Evolutionary conservation across 2,113 vertebrate genomes (phyloP).

Genomic region (Tetraodon nigroviridis): DNA sequence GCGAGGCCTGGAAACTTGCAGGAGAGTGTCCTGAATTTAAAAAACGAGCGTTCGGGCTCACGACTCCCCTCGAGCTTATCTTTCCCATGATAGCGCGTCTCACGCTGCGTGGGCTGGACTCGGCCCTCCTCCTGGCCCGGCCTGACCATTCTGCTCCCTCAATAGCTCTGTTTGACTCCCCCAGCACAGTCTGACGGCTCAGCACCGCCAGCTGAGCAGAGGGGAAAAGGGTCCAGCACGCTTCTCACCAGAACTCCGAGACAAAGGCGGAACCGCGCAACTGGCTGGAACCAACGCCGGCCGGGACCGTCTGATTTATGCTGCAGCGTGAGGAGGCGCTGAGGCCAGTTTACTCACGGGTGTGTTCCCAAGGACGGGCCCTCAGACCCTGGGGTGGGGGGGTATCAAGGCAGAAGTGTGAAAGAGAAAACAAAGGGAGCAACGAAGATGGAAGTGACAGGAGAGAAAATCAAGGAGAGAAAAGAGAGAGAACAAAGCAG

Average conservation of each 20-base stretch:
- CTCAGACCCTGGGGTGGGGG: constrained; percentile 23
- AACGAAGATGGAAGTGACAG: constrained; percentile 14
- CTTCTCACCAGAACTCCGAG: constrained; percentile 16
- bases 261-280: constrained; percentile 22
- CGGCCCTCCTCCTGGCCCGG: constrained; percentile 46
- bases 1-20: too few species aligned
- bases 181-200: constrained; percentile 29
- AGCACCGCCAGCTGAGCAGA: constrained; percentile 13
- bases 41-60: constrained; percentile 2
- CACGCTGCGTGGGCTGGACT: constrained; percentile 61
- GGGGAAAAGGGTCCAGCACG: constrained; percentile 14
- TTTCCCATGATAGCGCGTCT: constrained; percentile 53
- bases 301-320: constrained; percentile 42
- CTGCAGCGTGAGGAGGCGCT: constrained; percentile 23
- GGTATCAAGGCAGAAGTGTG: constrained; percentile 12
- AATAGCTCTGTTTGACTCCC: constrained; percentile 61
- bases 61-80: constrained; percentile 43
- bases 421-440: constrained; percentile 9
- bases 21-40: too few species aligned
- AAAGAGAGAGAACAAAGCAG: background rate
- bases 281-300: constrained; percentile 23
- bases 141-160: constrained; percentile 48
- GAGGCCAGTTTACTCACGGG: constrained; percentile 10
- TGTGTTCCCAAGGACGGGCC: constrained; percentile 48
- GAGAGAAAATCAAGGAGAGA: background rate